Evolutionary conservation across 2,888 invertebrate genomes (phyloP).

Genomic region (Campoplex capitator): DNA sequence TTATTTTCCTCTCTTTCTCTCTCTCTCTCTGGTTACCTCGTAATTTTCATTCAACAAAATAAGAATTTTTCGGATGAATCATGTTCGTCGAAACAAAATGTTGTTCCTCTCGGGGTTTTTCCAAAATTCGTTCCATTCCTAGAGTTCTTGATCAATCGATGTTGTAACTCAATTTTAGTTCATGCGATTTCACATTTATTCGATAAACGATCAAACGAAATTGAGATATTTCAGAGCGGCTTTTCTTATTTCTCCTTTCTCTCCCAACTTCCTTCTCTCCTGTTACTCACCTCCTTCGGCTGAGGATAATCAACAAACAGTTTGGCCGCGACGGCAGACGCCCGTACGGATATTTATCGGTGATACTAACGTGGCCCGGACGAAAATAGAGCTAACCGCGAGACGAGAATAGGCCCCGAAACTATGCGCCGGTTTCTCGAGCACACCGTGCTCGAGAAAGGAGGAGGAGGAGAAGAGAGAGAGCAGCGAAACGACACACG

Average conservation of each 20-base stretch:
- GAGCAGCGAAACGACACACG: not conserved
- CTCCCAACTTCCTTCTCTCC: not conserved
- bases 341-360: conserved; percentile 73
- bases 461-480: not conserved
- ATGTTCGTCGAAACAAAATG: not conserved
- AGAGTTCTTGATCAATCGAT: not conserved
- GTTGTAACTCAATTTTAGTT: not conserved
- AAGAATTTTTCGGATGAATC: not conserved
- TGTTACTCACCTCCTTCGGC: conserved; percentile 26
- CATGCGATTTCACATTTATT: not conserved
- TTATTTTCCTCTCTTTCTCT: not conserved
- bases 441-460: conserved; percentile 34
- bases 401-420: conserved; percentile 78
- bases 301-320: conserved; percentile 69
- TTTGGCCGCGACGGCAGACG: conserved; percentile 64
- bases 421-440: conserved; percentile 73
- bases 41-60: not conserved
- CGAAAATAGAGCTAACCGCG: conserved; percentile 77
- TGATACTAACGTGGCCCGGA: conserved; percentile 70
- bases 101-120: not conserved
- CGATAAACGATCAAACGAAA: not conserved
- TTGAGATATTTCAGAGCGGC: not conserved
- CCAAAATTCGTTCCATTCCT: not conserved
- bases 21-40: not conserved
- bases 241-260: not conserved